Evolutionary conservation across 2,888 invertebrate species (phyloP), one percentile per base, ranked within the genome.

Genomic region (Matsumyia berberina): DNA sequence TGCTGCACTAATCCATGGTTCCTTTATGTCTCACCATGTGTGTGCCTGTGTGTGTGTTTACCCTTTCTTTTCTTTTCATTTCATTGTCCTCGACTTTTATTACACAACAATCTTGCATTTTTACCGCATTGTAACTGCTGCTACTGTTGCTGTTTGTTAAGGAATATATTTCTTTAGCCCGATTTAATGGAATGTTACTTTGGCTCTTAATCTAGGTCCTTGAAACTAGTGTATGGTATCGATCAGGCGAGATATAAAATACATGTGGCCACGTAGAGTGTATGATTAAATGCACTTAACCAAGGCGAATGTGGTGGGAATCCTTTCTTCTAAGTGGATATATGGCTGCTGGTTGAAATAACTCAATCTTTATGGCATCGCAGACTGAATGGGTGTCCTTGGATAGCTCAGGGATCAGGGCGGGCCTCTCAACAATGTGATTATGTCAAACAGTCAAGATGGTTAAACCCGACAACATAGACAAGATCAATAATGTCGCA

Each of bases 81-180:
- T 60, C 69, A 62, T 70, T 58, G 70, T 60, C 60, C 51, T 57
- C 64, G 57, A 64, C 17, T 78, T 78, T 70, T 78, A 78, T 70
- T 78, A 55, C 78, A 62, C 78, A 70, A 78, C 78, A 78, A 78
- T 70, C 78, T 78, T 78, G 70, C 78, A 70, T 70, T 62, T 70
- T 70, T 70, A 64, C 69, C 69, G 77, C 60, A 77, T 69, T 77
- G 67, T 57, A 67, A 69, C 51, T 49, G 53, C 58, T 19, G 55
- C n/a, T n/a, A 24, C 24, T n/a, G n/a, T n/a, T 49, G 53, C 58
- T 19, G 44, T 8, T n/a, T n/a, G 44, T 33, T 9, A 15, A 29
- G 17, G 31, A 15, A 33, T 12, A 37, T 60, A 51, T 57, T 69
- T 17, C 35, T 37, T 37, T 58, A 11, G 33, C 17, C 53, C 53